Evolutionary conservation across 1,140 invertebrate genomes (phyloP), one percentile per base, ranked within the genome.

Genomic region (Heliconius himera): DNA sequence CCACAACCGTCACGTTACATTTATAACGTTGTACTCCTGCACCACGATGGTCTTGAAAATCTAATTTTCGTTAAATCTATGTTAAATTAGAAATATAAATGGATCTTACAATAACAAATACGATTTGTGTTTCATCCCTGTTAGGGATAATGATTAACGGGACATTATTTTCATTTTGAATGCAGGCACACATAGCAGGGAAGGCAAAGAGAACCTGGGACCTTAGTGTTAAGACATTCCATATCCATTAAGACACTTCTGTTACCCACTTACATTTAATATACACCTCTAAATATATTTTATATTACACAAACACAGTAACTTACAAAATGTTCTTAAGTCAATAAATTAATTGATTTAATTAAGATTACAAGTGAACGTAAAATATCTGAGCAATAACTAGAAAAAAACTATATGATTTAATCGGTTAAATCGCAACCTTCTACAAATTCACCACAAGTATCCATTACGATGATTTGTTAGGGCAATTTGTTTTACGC

Each of bases 401-500:
- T 78, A 73, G 46, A 73, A 78, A 78, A 78, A 56, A 54, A n/a
- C 5, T 20, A 51, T 51, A 20, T 38, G 51, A 78, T 73, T 66
- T 73, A 56, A 78, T 78, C 77, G 70, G 51, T 46, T 54, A 73
- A n/a, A 78, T 78, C 70, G 77, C 77, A 66, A 73, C 70, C 77
- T 78, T 73, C 51, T 49, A 71, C 66, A 78, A 78, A 73, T 56
- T 78, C 77, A 54, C 77, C 77, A 78, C 71, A 78, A 73, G 70
- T 78, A 72, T 54, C 77, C 77, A 78, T 78, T 78, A 78, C 71
- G 70, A 73, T 78, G 77, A 78, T 78, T 73, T 78, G 77, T 78
- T 76, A 49, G 70, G 51, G 70, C 70, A 72, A 73, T 78, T 78
- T 78, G 77, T 78, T 78, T 78, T 60, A 78, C 51, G 77, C 49